Evolutionary conservation across 2,797 vertebrate genomes (phyloP).

Genomic region (Sebastolobus altivelis): DNA sequence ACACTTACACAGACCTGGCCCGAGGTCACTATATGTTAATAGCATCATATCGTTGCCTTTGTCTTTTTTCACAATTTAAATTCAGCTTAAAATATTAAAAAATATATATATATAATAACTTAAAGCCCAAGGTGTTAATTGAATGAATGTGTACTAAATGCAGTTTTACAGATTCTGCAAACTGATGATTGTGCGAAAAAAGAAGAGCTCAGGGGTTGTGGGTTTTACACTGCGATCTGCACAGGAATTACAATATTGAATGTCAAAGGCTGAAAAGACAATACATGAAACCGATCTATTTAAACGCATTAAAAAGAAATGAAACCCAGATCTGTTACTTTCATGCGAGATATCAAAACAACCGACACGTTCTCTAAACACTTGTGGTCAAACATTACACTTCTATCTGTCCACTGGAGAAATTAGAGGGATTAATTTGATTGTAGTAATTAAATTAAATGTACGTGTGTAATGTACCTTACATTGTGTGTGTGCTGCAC

Average conservation of each 20-base stretch:
- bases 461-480: background rate
- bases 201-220: conserved; percentile 4
- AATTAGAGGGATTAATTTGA: background rate
- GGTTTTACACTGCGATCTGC: background rate
- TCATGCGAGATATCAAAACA: conserved; percentile 23
- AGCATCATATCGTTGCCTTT: conserved; percentile 3
- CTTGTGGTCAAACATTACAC: conserved; percentile 8
- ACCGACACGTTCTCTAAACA: background rate
- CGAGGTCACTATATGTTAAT: conserved; percentile 21
- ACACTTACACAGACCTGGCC: conserved; percentile 1
- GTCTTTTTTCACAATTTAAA: background rate
- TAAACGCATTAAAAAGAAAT: conserved; percentile 6
- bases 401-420: background rate
- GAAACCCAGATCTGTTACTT: conserved; percentile 20
- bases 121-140: background rate
- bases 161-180: conserved; percentile 16
- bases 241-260: conserved; percentile 28
- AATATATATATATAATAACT: background rate
- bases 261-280: conserved; percentile 9
- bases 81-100: background rate
- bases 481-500: background rate
- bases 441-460: background rate
- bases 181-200: conserved; percentile 45
- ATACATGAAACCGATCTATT: conserved; percentile 19
- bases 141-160: background rate